Evolutionary conservation across 2,113 vertebrate species (phyloP).

Genomic region (Pitta sordida): DNA sequence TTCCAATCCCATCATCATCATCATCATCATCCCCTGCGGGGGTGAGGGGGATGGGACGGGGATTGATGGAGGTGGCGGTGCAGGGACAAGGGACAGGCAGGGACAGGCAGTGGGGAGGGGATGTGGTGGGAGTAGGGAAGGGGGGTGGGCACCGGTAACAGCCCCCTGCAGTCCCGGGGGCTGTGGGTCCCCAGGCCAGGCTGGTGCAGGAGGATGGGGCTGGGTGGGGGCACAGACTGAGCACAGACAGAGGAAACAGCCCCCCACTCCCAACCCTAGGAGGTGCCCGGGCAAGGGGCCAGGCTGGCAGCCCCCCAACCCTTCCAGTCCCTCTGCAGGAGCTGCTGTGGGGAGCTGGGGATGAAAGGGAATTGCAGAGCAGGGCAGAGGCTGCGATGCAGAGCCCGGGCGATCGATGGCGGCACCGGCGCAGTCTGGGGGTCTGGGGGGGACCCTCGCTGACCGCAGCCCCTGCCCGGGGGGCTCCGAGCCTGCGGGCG

Average conservation of each 20-base stretch:
- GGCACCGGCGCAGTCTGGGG: neutral
- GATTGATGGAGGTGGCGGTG: neutral
- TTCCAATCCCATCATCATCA: neutral
- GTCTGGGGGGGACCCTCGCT: neutral
- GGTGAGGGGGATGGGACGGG: neutral
- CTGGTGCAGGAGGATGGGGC: neutral
- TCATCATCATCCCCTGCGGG: rapidly evolving
- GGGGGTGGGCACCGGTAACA: neutral
- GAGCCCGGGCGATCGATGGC: slow-evolving; percentile 1
- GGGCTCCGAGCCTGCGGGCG: rapidly evolving
- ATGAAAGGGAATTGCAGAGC: slow-evolving; percentile 62
- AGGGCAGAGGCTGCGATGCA: neutral
- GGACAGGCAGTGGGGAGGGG: neutral
- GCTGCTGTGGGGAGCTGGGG: neutral
- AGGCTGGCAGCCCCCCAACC: neutral
- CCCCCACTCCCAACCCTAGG: neutral
- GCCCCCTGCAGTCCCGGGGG: too few species aligned
- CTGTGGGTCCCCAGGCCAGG: neutral
- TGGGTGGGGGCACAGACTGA: neutral
- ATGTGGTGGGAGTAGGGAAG: rapidly evolving
- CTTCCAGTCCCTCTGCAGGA: neutral
- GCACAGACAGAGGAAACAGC: neutral
- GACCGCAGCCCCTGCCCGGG: neutral
- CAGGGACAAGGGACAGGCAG: neutral
- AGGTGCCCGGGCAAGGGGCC: neutral